Evolutionary conservation across 2,113 vertebrate genomes (phyloP).

Genomic region (Thalassoma bifasciatum): DNA sequence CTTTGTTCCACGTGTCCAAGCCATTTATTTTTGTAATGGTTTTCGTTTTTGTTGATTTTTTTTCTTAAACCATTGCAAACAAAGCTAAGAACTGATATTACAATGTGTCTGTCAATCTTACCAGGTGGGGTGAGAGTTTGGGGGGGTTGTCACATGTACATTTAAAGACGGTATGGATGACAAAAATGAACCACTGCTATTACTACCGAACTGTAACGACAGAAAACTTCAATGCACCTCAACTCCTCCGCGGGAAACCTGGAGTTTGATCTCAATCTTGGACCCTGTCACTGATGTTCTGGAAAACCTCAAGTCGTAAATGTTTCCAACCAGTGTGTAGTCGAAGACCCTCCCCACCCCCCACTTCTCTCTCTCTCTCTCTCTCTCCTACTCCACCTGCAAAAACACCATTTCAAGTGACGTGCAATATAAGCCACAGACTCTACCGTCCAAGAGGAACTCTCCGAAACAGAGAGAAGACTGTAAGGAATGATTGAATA

Average conservation of each 20-base stretch:
- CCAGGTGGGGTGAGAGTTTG: constrained; percentile 8
- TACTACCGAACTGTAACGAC: constrained; percentile 70
- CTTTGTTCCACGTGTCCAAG: constrained; percentile 78
- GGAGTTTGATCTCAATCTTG: constrained; percentile 62
- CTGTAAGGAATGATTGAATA: constrained; percentile 59
- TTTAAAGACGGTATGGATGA: constrained; percentile 36
- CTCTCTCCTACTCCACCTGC: constrained; percentile 34
- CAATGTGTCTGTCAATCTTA: constrained; percentile 68
- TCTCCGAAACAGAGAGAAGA: constrained; percentile 51
- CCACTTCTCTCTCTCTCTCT: neutral
- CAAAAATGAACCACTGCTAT: constrained; percentile 76
- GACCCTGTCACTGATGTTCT: constrained; percentile 65
- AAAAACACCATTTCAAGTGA: constrained; percentile 76
- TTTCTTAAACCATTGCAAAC: constrained; percentile 74
- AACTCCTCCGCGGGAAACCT: constrained; percentile 46
- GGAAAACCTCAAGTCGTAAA: constrained; percentile 63
- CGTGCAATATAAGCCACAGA: constrained; percentile 85
- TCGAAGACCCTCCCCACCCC: neutral
- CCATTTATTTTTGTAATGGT: constrained; percentile 77
- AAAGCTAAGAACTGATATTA: constrained; percentile 69
- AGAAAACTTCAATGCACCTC: constrained; percentile 72
- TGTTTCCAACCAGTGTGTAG: constrained; percentile 31
- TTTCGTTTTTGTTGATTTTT: constrained; percentile 43
- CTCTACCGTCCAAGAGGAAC: constrained; percentile 80
- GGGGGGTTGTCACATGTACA: constrained; percentile 51